Percentiles rank a stretch among this genome's conserved stretches.
Evolutionary conservation across 2,888 invertebrate species (phyloP).

Genomic region (Serrognathus titanus): DNA sequence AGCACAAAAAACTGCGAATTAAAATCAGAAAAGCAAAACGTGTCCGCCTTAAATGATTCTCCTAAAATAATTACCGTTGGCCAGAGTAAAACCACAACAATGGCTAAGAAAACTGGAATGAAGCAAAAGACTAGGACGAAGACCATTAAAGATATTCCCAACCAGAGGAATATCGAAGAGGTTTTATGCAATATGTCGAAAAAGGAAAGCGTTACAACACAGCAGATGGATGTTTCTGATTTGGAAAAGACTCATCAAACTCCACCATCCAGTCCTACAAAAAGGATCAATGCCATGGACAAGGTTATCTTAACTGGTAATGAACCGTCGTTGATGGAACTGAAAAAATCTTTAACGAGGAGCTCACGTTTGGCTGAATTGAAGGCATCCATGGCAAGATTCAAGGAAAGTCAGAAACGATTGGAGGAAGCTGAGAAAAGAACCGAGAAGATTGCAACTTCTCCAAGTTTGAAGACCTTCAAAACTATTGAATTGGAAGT

Average conservation of each 20-base stretch:
- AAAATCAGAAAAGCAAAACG: background rate
- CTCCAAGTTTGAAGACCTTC: slow-evolving; percentile 63
- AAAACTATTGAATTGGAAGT: slow-evolving; percentile 74
- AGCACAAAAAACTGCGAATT: too few relatives aligned
- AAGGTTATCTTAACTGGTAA: slow-evolving; percentile 53
- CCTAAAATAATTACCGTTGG: slow-evolving; percentile 1
- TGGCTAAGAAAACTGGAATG: slow-evolving; percentile 8
- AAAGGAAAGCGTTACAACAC: background rate
- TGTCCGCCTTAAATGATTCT: background rate
- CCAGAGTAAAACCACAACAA: background rate
- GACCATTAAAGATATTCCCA: slow-evolving; percentile 15
- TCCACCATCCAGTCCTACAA: slow-evolving; percentile 38
- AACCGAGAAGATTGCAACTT: slow-evolving; percentile 39
- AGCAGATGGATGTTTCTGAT: slow-evolving; percentile 2
- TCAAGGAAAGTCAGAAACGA: slow-evolving; percentile 63
- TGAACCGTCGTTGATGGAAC: slow-evolving; percentile 66
- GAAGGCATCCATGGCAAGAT: slow-evolving; percentile 62
- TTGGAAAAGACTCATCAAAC: slow-evolving; percentile 25
- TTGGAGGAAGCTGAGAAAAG: slow-evolving; percentile 51
- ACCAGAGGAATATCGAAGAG: slow-evolving; percentile 37
- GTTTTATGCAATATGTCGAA: slow-evolving; percentile 34
- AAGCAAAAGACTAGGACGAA: slow-evolving; percentile 2
- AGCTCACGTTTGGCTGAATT: slow-evolving; percentile 69
- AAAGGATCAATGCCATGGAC: slow-evolving; percentile 47
- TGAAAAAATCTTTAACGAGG: slow-evolving; percentile 63